Conservation (phyloP, 2,113 vertebrate genomes). For the Catharus minimus region DNA sequence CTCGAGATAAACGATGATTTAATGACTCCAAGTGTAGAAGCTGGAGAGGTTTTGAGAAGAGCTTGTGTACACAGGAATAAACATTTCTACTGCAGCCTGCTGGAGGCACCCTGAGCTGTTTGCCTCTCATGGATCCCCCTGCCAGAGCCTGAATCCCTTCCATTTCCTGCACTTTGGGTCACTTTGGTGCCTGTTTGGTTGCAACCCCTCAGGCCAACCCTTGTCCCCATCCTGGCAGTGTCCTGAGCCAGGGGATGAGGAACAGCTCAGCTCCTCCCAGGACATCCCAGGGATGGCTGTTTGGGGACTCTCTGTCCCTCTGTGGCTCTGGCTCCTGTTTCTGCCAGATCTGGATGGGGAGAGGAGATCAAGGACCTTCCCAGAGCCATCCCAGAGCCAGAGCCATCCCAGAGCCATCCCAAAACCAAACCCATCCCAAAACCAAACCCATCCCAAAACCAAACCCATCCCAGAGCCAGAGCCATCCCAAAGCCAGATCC, state of each 20-base stretch:
- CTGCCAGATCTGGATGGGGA: background rate
- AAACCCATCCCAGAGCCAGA: too few species aligned
- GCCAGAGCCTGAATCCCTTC: background rate
- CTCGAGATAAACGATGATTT: constrained; percentile 10
- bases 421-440: too few species aligned
- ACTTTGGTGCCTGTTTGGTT: background rate
- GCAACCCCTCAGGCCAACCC: background rate
- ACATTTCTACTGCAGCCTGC: background rate
- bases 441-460: too few species aligned
- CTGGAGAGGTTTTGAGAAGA: background rate
- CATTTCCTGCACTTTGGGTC: background rate
- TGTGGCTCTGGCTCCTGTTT: background rate
- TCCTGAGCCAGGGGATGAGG: background rate
- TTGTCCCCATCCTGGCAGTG: background rate
- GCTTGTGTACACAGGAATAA: background rate
- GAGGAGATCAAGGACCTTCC: background rate
- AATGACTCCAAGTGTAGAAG: background rate
- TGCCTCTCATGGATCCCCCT: background rate
- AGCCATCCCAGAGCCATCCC: too few species aligned
- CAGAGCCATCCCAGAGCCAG: too few species aligned
- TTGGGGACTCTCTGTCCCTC: background rate
- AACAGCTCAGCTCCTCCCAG: background rate
- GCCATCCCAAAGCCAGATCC: too few species aligned
- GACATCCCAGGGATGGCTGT: background rate
- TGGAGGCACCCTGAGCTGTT: background rate